These are phyloP conservation scores for Pinna nobilis DNA, from an alignment of 1,140 invertebrate species.

Conservation along the genomic window DNA sequence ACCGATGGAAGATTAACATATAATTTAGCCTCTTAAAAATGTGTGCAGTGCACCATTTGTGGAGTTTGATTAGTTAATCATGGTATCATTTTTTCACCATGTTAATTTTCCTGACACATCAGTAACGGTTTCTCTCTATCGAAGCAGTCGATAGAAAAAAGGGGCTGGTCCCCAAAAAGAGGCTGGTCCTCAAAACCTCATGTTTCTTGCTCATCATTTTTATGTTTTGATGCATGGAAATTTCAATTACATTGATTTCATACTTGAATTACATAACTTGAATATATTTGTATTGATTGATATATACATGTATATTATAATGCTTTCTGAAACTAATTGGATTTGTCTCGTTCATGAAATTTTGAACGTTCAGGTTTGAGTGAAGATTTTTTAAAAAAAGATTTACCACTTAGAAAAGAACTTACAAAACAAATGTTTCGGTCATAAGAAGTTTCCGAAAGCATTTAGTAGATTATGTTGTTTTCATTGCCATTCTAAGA, in stretches of 20 bases:
- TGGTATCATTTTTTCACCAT: too few species aligned
- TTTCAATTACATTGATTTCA: neutral
- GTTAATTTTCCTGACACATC: slow-evolving; percentile 19
- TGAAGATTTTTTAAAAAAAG: too few species aligned
- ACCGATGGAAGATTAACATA: slow-evolving; percentile 14
- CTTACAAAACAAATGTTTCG: too few species aligned
- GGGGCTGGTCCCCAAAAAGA: slow-evolving; percentile 13
- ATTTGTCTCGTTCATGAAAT: neutral
- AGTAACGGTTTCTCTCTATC: slow-evolving; percentile 22
- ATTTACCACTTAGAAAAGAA: too few species aligned
- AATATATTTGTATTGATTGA: neutral
- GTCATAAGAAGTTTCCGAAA: neutral
- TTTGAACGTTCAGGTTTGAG: neutral
- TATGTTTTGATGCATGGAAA: neutral
- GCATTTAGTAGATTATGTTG: neutral
- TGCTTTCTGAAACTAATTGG: neutral
- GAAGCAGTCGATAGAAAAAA: neutral
- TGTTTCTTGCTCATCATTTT: slow-evolving; percentile 5
- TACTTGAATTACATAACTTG: neutral
- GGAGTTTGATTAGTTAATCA: neutral
- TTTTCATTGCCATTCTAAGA: neutral
- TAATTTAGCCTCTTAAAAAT: neutral
- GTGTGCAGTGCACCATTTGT: neutral
- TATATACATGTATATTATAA: neutral
- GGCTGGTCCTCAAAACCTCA: slow-evolving; percentile 19